Base-by-base conservation (phyloP, 2,888 invertebrate genomes). In the Biston betularia region DNA sequence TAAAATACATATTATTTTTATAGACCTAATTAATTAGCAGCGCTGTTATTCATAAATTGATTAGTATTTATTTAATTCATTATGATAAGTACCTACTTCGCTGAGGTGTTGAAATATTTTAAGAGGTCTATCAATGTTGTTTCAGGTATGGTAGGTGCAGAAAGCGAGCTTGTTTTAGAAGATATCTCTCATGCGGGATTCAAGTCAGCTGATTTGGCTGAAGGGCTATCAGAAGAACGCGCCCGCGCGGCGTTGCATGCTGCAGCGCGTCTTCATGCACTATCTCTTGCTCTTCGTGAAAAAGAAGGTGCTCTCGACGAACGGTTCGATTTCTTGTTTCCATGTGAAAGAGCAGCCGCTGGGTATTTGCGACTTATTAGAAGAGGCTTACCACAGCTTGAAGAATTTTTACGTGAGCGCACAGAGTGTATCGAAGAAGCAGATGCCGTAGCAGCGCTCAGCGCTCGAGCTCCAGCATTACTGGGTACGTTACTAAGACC, bases 341-440 rank as follows among this genome's bases (percentile, higher is more conserved):
- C 97, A 76, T 97, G 97, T 45, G 96, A 96, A 49, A 94, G 96
- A 79, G 97, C 97, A 0, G 96, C 97, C 0, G 96, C 97, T 74
- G 97, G 97, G 6, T 97, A 97, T 80, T 96, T 97, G 71, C 96
- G 97, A 67, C 92, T 97, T 35, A 96, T 97, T 5, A 96, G 97
- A 79, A 94, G 97, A 66, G 97, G 97, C 1, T 88, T 97, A 24
- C 97, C 97, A 0, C 97, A 97, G 80, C 92, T 97, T 34, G 95
- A 96, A 70, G 95, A 95, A 63, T 97, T 97, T 82, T 87, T 97
- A 53, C 95, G 96, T 75, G 94, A 95, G 53, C 94, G 95, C 56
- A 94, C 95, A 0, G 96, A 96, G 35, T 93, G 96, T 69, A 94
- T 95, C 50, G 93, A 94, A 50, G 95, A 94, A 79, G 91, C 93